Evolutionary conservation across 2,888 invertebrate species (phyloP).

Genomic region (Apocheima hispidaria): DNA sequence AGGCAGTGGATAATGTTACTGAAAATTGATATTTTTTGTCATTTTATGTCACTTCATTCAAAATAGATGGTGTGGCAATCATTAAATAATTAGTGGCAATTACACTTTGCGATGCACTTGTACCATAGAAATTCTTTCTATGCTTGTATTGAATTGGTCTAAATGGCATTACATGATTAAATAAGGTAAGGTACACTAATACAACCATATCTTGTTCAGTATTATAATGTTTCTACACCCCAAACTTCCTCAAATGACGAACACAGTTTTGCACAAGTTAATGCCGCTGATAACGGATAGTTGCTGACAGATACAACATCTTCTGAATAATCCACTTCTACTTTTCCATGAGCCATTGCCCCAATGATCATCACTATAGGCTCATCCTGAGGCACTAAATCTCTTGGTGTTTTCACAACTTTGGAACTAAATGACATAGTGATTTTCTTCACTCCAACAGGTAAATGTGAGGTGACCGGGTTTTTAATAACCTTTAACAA

Average conservation of each 20-base stretch:
- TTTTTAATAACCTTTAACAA: slow-evolving; percentile 98
- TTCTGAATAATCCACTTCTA: slow-evolving; percentile 95
- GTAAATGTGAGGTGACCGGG: slow-evolving; percentile 97
- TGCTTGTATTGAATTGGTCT: too few relatives aligned
- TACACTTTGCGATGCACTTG: too few relatives aligned
- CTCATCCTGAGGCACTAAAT: slow-evolving; percentile 92
- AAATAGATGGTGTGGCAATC: too few relatives aligned
- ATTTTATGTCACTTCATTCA: too few relatives aligned
- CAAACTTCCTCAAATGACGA: slow-evolving; percentile 98
- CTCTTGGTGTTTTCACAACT: slow-evolving; percentile 88
- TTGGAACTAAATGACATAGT: slow-evolving; percentile 96
- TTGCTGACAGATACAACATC: slow-evolving; percentile 96
- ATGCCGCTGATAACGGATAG: slow-evolving; percentile 98
- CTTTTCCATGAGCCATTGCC: slow-evolving; percentile 98
- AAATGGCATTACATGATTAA: background rate
- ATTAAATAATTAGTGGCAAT: too few relatives aligned
- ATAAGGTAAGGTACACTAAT: background rate
- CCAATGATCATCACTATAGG: slow-evolving; percentile 97
- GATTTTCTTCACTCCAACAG: slow-evolving; percentile 96
- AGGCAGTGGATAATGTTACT: too few relatives aligned
- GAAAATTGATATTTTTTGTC: too few relatives aligned
- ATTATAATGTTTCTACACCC: slow-evolving; percentile 87
- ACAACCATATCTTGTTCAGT: slow-evolving; percentile 11
- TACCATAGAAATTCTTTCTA: too few relatives aligned
- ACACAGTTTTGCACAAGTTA: slow-evolving; percentile 98